Base-by-base conservation (phyloP, 37 sponge, comb jelly and placozoan genomes). In the Eunapius fragilis region DNA sequence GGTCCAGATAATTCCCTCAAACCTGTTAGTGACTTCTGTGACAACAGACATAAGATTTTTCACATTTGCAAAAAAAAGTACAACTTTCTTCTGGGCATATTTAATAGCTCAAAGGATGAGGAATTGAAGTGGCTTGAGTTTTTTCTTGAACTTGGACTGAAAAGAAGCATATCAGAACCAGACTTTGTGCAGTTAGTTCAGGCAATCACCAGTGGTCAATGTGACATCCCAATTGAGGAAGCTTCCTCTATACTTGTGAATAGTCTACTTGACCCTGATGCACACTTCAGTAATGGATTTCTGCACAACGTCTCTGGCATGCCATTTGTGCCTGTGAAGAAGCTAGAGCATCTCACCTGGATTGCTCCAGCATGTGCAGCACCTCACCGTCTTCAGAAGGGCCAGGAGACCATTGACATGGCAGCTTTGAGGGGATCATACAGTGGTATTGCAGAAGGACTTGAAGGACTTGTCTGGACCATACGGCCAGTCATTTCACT, bases 401-500 rank as follows among this genome's bases (percentile, higher is more conserved):
- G 26, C 19, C 49, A 70, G 22, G 32, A 68, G 31, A 31, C 74
- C 5, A 81, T 74, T 24, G 24, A 34, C 2, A 58, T 58, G 58
- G 22, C 58, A 58, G 0, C 14, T 58, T 17, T 58, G 22, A 58
- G 58, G 58, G 58, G 58, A 19, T 12, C 58, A 58, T 58, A 58
- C 22, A 17, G 58, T 58, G 58, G 58, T 17, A n/a, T n/a, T n/a
- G n/a, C n/a, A n/a, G n/a, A n/a, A n/a, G 22, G 14, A 17, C 2
- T 25, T 13, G 80, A 80, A 13, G 17, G 67, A 24, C 74, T 86
- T 19, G 7, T 91, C n/a, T 91, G 91, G 91, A 81, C 91, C 26
- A 80, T 91, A n/a, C 82, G 49, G 50, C 91, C 91, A 28, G 81
- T 91, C 69, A 76, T 67, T 82, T 82, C 25, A 22, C 68, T 23